Conservation (phyloP, 2,797 vertebrate genomes). For the Pempheris klunzingeri region DNA sequence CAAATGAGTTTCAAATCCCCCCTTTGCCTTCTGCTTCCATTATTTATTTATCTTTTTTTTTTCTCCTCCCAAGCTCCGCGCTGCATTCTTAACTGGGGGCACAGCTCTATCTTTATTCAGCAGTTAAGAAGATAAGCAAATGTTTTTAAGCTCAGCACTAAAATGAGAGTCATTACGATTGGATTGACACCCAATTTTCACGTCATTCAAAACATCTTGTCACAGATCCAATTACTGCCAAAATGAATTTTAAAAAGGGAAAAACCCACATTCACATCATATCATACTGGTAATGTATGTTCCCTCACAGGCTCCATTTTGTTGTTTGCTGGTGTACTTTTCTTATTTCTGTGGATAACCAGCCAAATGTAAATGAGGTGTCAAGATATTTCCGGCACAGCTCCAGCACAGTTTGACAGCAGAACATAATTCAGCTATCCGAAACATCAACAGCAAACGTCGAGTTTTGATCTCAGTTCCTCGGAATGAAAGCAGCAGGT, state of each 20-base stretch:
- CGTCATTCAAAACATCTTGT: slow-evolving; percentile 38
- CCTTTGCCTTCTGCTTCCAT: slow-evolving; percentile 48
- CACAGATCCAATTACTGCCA: slow-evolving; percentile 39
- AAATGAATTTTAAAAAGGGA: slow-evolving; percentile 31
- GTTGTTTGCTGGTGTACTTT: neutral
- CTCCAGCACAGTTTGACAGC: slow-evolving; percentile 24
- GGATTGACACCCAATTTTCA: slow-evolving; percentile 40
- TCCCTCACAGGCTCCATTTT: neutral
- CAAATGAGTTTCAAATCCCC: slow-evolving; percentile 74
- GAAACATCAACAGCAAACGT: slow-evolving; percentile 41
- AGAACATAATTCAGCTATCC: slow-evolving; percentile 29
- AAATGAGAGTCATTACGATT: slow-evolving; percentile 45
- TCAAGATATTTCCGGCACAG: slow-evolving; percentile 36
- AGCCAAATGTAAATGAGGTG: slow-evolving; percentile 41
- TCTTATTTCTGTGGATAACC: slow-evolving; percentile 22
- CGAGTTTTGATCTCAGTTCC: slow-evolving; percentile 29
- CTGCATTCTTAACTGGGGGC: slow-evolving; percentile 47
- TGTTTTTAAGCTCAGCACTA: slow-evolving; percentile 68
- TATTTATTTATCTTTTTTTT: slow-evolving; percentile 55
- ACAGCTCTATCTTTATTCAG: slow-evolving; percentile 54
- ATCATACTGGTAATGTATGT: neutral
- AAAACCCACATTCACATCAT: slow-evolving; percentile 5
- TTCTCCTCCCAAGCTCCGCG: slow-evolving; percentile 20
- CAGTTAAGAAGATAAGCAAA: slow-evolving; percentile 61
- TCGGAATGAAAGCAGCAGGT: slow-evolving; percentile 27